Conservation (phyloP, 1,140 invertebrate genomes). For the Ericerus pela region DNA sequence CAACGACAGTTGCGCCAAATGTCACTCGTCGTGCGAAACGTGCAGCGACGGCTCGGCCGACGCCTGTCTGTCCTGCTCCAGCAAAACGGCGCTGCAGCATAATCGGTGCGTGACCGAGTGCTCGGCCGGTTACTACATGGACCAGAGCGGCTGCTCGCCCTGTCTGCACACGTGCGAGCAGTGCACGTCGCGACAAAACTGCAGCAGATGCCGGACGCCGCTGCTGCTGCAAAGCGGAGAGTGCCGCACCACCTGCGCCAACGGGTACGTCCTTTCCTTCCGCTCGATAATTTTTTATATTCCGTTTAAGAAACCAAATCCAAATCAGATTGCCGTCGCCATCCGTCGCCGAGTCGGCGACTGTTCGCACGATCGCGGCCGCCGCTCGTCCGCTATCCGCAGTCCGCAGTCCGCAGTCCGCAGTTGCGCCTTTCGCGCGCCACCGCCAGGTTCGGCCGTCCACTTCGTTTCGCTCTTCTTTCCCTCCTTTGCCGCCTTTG, state of each 20-base stretch:
- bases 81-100: conserved; percentile 47
- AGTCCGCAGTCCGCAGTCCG: no score
- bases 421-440: not conserved
- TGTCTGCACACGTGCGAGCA: conserved; percentile 62
- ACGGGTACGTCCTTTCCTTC: conserved; percentile 23
- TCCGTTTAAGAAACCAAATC: not conserved
- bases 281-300: not conserved
- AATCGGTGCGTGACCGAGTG: conserved; percentile 53
- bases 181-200: conserved; percentile 59
- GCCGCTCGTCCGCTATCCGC: not conserved
- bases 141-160: conserved; percentile 45
- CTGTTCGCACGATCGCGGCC: not conserved
- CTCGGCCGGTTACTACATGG: conserved; percentile 47
- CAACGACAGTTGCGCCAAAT: conserved; percentile 52
- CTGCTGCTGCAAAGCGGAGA: conserved; percentile 58
- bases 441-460: not conserved
- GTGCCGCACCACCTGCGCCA: conserved; percentile 52
- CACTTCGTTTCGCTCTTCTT: not conserved
- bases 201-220: conserved; percentile 53
- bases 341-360: not conserved
- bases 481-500: no score
- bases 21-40: conserved; percentile 45
- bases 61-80: conserved; percentile 50
- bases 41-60: conserved; percentile 22
- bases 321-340: not conserved